Percentiles rank a stretch among this genome's conserved stretches.
Conservation (phyloP, 2,797 vertebrate species). For the Carapus acus region DNA sequence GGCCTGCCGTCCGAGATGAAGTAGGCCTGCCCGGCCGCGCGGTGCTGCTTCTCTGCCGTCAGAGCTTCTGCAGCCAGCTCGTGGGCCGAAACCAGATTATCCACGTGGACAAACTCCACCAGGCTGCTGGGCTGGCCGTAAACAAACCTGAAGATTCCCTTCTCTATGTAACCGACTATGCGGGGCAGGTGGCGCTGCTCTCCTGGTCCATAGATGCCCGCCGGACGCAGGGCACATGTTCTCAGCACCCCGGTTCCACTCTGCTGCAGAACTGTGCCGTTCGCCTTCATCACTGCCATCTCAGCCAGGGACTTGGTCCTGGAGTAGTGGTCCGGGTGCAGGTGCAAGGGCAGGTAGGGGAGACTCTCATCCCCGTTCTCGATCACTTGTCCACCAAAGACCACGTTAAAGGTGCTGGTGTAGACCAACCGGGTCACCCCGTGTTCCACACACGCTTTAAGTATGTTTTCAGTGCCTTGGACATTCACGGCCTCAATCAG, state of each 20-base stretch:
- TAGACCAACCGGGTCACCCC: conserved; percentile 81
- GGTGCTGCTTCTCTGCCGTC: conserved; percentile 60
- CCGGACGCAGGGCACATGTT: conserved; percentile 86
- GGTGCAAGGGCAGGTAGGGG: conserved; percentile 88
- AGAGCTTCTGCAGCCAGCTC: conserved; percentile 80
- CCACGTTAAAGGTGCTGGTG: conserved; percentile 92
- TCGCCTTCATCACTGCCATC: conserved; percentile 83
- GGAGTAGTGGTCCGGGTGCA: conserved; percentile 93
- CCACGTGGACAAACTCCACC: conserved; percentile 93
- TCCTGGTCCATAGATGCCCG: conserved; percentile 93
- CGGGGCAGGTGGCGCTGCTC: conserved; percentile 91
- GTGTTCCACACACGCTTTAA: conserved; percentile 73
- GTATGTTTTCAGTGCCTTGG: conserved; percentile 81
- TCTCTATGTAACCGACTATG: conserved; percentile 84
- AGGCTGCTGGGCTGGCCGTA: conserved; percentile 81
- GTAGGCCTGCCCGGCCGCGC: conserved; percentile 87
- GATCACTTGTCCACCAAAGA: conserved; percentile 91
- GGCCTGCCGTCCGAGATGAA: conserved; percentile 92
- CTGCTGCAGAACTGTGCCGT: conserved; percentile 63
- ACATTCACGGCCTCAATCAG: conserved; percentile 86
- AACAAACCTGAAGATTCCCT: conserved; percentile 85
- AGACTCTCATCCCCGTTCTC: conserved; percentile 87
- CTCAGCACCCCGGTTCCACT: conserved; percentile 62
- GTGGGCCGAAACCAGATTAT: conserved; percentile 88
- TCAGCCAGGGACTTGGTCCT: conserved; percentile 91